phyloP scores from a whole-genome alignment of 2,888 invertebrate genomes.

The Malachius bipustulatus region DNA sequence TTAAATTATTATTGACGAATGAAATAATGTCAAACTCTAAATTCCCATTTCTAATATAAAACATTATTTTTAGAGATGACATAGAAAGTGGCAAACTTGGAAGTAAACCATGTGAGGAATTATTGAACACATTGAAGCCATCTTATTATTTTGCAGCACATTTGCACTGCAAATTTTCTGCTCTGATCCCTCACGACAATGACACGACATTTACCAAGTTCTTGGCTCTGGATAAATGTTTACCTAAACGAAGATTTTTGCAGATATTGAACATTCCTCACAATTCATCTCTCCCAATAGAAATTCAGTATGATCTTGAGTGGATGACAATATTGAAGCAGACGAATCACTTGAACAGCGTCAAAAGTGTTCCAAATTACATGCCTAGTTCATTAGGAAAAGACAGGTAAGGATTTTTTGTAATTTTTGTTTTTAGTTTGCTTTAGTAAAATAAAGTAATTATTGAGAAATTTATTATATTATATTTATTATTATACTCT shows the following conservation, averaged over 20 bases:
- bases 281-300: slow-evolving; percentile 42
- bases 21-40: too few relatives aligned
- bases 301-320: slow-evolving; percentile 74
- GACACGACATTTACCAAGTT: slow-evolving; percentile 65
- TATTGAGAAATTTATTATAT: slow-evolving; percentile 2
- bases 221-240: slow-evolving; percentile 91
- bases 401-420: slow-evolving; percentile 44
- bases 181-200: slow-evolving; percentile 63
- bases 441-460: neutral
- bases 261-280: slow-evolving; percentile 61
- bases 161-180: slow-evolving; percentile 91
- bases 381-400: slow-evolving; percentile 69
- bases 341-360: slow-evolving; percentile 79
- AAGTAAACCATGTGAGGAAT: slow-evolving; percentile 70
- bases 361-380: slow-evolving; percentile 55
- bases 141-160: slow-evolving; percentile 95
- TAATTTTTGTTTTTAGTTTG: slow-evolving; percentile 8
- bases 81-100: slow-evolving; percentile 74
- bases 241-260: slow-evolving; percentile 77
- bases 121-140: slow-evolving; percentile 72
- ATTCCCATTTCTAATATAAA: too few relatives aligned
- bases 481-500: too few relatives aligned
- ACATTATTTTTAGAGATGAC: slow-evolving; percentile 70
- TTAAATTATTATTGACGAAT: too few relatives aligned
- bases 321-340: slow-evolving; percentile 82